Evolutionary conservation across 30 jellyfish, hydroid and myxozoan species (phyloP).

Genomic region (Nemopilema nomurai): DNA sequence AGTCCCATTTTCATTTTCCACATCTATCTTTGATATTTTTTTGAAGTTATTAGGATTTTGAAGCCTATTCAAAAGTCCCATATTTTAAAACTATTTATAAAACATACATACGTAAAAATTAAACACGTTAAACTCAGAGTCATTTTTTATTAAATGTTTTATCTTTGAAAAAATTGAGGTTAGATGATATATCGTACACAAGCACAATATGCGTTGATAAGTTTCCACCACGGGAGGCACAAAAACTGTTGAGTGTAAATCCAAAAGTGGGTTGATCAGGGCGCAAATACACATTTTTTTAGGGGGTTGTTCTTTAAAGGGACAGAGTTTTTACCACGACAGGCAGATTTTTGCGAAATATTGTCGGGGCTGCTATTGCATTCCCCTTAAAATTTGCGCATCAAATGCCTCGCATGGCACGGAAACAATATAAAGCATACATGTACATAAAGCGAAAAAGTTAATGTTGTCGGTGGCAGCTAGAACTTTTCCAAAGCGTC

Average conservation of each 20-base stretch:
- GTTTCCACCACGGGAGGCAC: not conserved
- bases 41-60: not conserved
- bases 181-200: not conserved
- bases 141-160: too few relatives aligned
- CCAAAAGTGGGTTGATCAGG: not conserved
- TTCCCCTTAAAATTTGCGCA: slow-evolving; percentile 7
- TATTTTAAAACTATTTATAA: too few relatives aligned
- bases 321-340: slow-evolving; percentile 8
- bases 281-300: too few relatives aligned
- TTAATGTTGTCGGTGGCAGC: not conserved
- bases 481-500: too few relatives aligned
- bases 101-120: not conserved
- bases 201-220: not conserved
- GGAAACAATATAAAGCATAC: too few relatives aligned
- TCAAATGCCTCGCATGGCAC: too few relatives aligned
- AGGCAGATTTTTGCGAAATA: slow-evolving; percentile 3
- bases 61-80: not conserved
- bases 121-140: not conserved
- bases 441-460: not conserved
- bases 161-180: not conserved
- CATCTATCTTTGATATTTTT: not conserved
- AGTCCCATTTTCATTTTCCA: not conserved
- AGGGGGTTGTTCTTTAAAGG: slow-evolving; percentile 5
- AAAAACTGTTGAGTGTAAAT: not conserved
- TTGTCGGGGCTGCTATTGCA: slow-evolving; percentile 8